Evolutionary conservation across 1,140 invertebrate species (phyloP).

Genomic region (Papilio polyxenes): DNA sequence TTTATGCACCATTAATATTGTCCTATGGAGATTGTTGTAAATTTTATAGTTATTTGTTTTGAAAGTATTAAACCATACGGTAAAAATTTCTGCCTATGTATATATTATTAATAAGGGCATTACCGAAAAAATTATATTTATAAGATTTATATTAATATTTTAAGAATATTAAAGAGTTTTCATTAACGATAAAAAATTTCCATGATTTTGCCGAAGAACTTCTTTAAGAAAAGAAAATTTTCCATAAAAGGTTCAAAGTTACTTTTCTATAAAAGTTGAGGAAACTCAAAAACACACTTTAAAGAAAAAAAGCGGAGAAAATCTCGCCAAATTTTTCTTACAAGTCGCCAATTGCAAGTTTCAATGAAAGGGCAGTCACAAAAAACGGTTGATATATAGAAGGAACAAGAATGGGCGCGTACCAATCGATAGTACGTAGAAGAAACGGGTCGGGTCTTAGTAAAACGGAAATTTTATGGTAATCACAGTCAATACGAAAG

Average conservation of each 20-base stretch:
- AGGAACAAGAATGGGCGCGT: slow-evolving; percentile 67
- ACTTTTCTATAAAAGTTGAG: slow-evolving; percentile 52
- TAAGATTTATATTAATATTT: slow-evolving; percentile 25
- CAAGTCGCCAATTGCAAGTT: slow-evolving; percentile 70
- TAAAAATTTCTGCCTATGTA: neutral
- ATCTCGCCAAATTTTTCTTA: slow-evolving; percentile 57
- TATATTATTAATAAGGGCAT: neutral
- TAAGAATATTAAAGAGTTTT: slow-evolving; percentile 42
- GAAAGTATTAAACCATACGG: neutral
- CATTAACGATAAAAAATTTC: slow-evolving; percentile 39
- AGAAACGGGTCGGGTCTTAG: slow-evolving; percentile 67
- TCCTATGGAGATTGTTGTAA: neutral
- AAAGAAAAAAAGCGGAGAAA: slow-evolving; percentile 56
- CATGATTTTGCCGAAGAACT: slow-evolving; percentile 32
- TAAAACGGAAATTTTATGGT: slow-evolving; percentile 78
- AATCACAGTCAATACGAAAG: slow-evolving; percentile 67
- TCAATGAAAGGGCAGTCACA: slow-evolving; percentile 70
- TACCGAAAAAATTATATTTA: neutral
- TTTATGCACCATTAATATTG: neutral
- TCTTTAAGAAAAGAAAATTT: slow-evolving; percentile 40
- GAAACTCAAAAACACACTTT: slow-evolving; percentile 51
- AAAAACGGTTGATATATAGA: slow-evolving; percentile 68
- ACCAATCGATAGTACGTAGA: slow-evolving; percentile 75
- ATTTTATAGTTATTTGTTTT: neutral
- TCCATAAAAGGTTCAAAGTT: slow-evolving; percentile 39